Conservation (phyloP, 2,113 vertebrate genomes). For the Python bivittatus region DNA sequence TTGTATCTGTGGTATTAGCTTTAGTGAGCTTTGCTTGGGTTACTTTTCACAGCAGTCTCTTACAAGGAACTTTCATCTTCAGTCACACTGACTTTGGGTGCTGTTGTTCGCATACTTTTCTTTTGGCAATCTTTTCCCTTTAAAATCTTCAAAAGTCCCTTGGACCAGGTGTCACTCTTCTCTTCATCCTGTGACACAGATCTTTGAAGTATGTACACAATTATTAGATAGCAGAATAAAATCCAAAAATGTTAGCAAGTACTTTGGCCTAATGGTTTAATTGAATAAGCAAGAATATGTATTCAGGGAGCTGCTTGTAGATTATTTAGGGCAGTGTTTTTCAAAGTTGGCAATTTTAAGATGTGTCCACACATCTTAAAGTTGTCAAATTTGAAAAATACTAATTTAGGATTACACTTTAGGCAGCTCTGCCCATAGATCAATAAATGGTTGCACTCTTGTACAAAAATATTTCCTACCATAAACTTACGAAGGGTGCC, state of each 20-base stretch:
- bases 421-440: background rate
- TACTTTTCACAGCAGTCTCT: constrained; percentile 72
- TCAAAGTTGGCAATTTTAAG: background rate
- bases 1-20: constrained; percentile 66
- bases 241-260: constrained; percentile 25
- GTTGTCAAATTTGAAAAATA: background rate
- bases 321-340: background rate
- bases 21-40: constrained; percentile 54
- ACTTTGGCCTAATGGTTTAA: background rate
- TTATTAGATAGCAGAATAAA: constrained; percentile 65
- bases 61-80: constrained; percentile 84
- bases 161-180: constrained; percentile 77
- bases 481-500: background rate
- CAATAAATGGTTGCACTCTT: background rate
- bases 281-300: background rate
- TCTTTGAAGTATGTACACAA: constrained; percentile 76
- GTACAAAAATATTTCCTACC: background rate
- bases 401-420: background rate
- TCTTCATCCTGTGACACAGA: constrained; percentile 76
- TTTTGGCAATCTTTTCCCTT: constrained; percentile 82
- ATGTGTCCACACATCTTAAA: background rate
- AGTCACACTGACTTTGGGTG: constrained; percentile 74
- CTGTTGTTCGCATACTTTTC: constrained; percentile 79
- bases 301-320: background rate
- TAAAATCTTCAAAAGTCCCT: constrained; percentile 85